phyloP scores from a whole-genome alignment of 2,888 invertebrate genomes.

The Tanypteryx hageni region DNA sequence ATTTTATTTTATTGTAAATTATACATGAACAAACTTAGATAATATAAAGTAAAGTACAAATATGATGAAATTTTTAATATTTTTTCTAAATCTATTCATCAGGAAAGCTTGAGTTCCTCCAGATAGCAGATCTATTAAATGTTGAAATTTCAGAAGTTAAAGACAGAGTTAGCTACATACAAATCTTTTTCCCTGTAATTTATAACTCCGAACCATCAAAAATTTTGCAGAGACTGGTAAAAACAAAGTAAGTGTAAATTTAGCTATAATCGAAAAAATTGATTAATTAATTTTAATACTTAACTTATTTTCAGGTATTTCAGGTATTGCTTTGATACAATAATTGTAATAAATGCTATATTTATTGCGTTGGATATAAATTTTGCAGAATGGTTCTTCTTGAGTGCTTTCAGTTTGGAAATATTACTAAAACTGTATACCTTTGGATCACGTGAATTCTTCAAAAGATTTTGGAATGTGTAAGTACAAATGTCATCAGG shows the following conservation, averaged over 20 bases:
- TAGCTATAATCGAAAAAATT: not conserved
- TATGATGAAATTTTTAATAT: too few species aligned
- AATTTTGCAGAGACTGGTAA: conserved; percentile 71
- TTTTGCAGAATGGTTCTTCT: conserved; percentile 74
- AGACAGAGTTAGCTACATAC: conserved; percentile 72
- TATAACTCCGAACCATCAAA: conserved; percentile 72
- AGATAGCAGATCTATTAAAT: conserved; percentile 74
- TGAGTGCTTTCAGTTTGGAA: conserved; percentile 74
- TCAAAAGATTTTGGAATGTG: conserved; percentile 74
- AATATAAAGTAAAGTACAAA: too few species aligned
- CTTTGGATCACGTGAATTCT: conserved; percentile 73
- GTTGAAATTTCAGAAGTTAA: conserved; percentile 74
- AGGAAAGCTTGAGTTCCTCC: conserved; percentile 74
- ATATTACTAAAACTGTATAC: conserved; percentile 75
- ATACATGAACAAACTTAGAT: not conserved
- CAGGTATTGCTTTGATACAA: conserved; percentile 74
- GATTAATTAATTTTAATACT: conserved; percentile 37
- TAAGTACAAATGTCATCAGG: conserved; percentile 70
- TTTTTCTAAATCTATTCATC: conserved; percentile 66
- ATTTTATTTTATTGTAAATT: not conserved
- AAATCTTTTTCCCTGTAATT: conserved; percentile 71
- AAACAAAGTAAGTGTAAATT: conserved; percentile 71
- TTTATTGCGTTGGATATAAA: conserved; percentile 73
- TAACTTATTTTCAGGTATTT: conserved; percentile 72
- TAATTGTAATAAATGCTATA: conserved; percentile 75